Base-by-base conservation (phyloP, 2,113 vertebrate species). In the Andinoacara biseriatus region DNA sequence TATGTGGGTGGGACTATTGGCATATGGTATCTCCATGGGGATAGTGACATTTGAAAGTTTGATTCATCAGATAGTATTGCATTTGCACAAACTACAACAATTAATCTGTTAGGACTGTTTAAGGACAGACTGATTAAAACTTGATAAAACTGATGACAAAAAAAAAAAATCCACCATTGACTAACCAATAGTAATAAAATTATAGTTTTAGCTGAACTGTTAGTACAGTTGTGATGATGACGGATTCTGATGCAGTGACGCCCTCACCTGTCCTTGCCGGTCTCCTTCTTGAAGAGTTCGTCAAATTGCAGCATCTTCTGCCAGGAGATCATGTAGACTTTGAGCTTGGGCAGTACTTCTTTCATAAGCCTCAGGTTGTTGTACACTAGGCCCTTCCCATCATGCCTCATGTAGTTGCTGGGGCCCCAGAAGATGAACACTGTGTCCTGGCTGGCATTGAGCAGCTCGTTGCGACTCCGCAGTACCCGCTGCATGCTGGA, bases 371-470 rank as follows among this genome's bases (percentile, higher is more conserved):
- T 96, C 94, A 99, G 96, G 95, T 98, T 98, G 89, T 99, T 99
- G 93, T 98, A 99, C 35, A 99, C 96, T 86, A 97, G 94, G 35
- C 98, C 98, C 90, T 99, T 98, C 13, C 98, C 98, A 4, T 99
- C 98, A 3, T 97, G 95, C 86, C 98, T 94, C 98, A 99, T 99
- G 94, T 98, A 98, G 95, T 93, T 97, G 96, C 97, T 97, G n/a
- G 98, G 98, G 4, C 98, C 98, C 98, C 98, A 99, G 96, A 99
- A 99, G 94, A 99, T 97, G 94, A 99, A 99, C 69, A 97, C 96
- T 0, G 98, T 96, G 60, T 98, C 97, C 8, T 97, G 97, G 94
- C 97, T 99, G 92, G 95, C 95, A 8, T 99, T 99, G 58, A 99
- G 94, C 86, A 99, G 96, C 93, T 99, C 97, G 0, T 97, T 95